Evolutionary conservation across 2,113 vertebrate genomes (phyloP).

Genomic region (Apistogramma diplotaenia): DNA sequence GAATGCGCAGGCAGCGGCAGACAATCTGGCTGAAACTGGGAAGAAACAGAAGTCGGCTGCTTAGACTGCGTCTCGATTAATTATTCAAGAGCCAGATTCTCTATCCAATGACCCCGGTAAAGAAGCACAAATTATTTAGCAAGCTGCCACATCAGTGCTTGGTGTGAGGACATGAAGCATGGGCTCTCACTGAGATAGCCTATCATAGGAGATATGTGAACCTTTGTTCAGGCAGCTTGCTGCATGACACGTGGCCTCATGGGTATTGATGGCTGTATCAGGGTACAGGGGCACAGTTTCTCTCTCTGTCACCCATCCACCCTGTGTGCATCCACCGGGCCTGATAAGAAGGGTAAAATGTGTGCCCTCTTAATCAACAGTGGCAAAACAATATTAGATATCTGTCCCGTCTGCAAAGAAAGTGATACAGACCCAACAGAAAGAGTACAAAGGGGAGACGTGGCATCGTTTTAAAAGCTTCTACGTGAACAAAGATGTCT

Average conservation of each 20-base stretch:
- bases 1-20: conserved; percentile 52
- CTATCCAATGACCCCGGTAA: conserved; percentile 80
- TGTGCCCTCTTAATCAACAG: conserved; percentile 27
- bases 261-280: conserved; percentile 74
- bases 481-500: neutral
- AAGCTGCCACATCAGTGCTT: conserved; percentile 75
- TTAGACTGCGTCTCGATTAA: conserved; percentile 80
- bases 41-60: conserved; percentile 76
- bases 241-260: conserved; percentile 59
- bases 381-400: conserved; percentile 33
- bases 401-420: neutral
- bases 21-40: conserved; percentile 68
- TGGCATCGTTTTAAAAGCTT: neutral
- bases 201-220: conserved; percentile 59
- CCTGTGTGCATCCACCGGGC: conserved; percentile 15
- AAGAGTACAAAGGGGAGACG: neutral
- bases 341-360: conserved; percentile 40
- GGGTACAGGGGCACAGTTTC: conserved; percentile 61
- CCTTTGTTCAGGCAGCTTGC: conserved; percentile 33
- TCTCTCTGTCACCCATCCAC: conserved; percentile 39
- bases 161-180: conserved; percentile 66
- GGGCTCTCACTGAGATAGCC: conserved; percentile 55
- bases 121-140: conserved; percentile 82
- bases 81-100: conserved; percentile 78
- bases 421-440: neutral